These are phyloP conservation scores for Halisarca cf. caerulea DNA, from an alignment of 37 sponge, comb jelly and placozoan species.

Conservation along the genomic window DNA sequence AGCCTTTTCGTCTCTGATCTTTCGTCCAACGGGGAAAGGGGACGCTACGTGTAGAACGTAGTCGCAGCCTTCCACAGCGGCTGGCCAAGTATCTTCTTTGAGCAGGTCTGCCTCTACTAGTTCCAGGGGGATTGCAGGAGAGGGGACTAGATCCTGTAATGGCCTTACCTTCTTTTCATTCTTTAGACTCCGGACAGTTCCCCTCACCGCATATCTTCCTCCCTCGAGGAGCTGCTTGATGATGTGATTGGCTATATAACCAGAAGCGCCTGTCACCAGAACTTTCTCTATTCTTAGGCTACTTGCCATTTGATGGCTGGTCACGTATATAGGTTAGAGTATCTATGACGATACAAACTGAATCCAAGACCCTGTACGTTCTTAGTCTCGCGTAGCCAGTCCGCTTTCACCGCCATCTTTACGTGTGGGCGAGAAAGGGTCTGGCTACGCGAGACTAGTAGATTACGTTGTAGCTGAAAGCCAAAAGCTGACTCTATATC, in stretches of 20 bases:
- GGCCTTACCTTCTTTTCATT: constrained; percentile 72
- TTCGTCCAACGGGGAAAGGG: constrained; percentile 53
- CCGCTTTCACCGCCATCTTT: too few species aligned
- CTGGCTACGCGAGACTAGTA: too few species aligned
- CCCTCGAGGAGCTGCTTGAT: constrained; percentile 63
- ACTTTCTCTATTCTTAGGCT: constrained; percentile 59
- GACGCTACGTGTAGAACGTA: constrained; percentile 93
- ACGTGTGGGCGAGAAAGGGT: too few species aligned
- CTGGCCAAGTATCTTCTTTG: constrained; percentile 65
- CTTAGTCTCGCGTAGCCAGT: too few species aligned
- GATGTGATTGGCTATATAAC: constrained; percentile 81
- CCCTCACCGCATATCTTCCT: constrained; percentile 70
- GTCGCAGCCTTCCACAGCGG: constrained; percentile 79
- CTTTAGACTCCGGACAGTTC: constrained; percentile 76
- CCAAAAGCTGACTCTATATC: too few species aligned
- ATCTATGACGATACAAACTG: too few species aligned
- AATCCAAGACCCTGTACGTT: too few species aligned
- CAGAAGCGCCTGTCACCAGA: constrained; percentile 92
- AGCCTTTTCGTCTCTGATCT: constrained; percentile 18
- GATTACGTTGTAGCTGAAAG: too few species aligned
- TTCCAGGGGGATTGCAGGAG: constrained; percentile 69
- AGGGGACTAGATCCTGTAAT: constrained; percentile 57
- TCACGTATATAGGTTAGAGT: too few species aligned
- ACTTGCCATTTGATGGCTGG: too few species aligned
- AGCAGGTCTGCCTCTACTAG: constrained; percentile 83